Evolutionary conservation across 2,797 vertebrate species (phyloP).

Genomic region (Helarctos malayanus): DNA sequence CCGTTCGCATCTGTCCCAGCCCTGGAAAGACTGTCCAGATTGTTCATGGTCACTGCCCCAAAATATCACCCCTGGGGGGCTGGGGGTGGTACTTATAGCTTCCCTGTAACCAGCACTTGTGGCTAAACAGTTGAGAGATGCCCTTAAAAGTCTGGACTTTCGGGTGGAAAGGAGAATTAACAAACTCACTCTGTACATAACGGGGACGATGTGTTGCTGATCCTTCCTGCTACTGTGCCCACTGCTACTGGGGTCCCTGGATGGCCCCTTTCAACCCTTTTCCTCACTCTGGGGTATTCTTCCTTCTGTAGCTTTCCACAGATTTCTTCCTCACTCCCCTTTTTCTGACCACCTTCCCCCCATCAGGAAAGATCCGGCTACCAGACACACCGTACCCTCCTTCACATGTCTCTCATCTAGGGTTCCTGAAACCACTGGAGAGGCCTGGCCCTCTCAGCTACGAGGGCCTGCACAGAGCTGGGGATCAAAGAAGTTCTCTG

Average conservation of each 20-base stretch:
- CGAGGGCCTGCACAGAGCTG: background rate
- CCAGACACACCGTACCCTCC: accelerated
- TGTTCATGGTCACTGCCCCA: background rate
- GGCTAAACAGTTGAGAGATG: background rate
- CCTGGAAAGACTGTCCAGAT: background rate
- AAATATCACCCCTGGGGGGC: accelerated
- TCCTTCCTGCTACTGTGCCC: background rate
- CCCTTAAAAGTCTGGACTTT: background rate
- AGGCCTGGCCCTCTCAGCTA: background rate
- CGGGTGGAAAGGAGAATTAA: background rate
- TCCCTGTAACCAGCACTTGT: background rate
- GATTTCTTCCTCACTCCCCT: background rate
- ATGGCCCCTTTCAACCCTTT: background rate
- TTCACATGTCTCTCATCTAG: background rate
- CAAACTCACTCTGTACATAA: background rate
- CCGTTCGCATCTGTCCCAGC: accelerated
- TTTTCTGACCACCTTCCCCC: background rate
- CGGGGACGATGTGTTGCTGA: accelerated
- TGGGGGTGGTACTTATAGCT: too few species aligned
- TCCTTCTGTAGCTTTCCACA: background rate
- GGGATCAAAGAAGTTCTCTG: background rate
- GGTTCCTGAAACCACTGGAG: background rate
- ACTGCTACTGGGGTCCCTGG: too few species aligned
- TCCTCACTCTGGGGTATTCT: background rate
- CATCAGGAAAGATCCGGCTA: background rate